Evolutionary conservation across 2,797 vertebrate genomes (phyloP), one percentile per base, ranked within the genome.

Genomic region (Mionectes olivaceus): DNA sequence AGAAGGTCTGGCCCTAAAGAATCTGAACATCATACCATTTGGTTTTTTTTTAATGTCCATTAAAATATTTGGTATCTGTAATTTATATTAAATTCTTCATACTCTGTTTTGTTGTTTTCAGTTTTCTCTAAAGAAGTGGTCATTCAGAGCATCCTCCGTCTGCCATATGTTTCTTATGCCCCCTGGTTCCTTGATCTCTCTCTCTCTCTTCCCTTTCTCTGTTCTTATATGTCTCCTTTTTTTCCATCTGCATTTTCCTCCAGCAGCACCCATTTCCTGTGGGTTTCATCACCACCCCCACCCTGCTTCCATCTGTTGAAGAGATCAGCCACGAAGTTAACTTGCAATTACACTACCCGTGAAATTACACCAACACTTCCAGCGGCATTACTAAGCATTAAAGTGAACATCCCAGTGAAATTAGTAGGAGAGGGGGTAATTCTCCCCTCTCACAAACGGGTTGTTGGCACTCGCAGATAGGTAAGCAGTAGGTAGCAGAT

Each of bases 211-310:
- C 64, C 56, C 61, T 93, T 87, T 94, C 64, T 84, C 76, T 91
- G 79, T 93, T 96, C 95, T 76, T 67, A 25, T 28, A 49, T 89
- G 65, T 87, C 90, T 96, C 83, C 95, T 95, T 88, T 93, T 39
- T 95, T 85, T 80, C 95, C 94, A 96, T 97, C 94, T 97, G 95
- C 91, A 76, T 94, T 94, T 90, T 95, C 90, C 87, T 94, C 69
- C 89, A 95, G 92, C 93, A 95, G 94, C 92, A 95, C 94, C 96
- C 95, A 94, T 96, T 96, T 97, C 95, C 96, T 96, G 96, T 97
- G 94, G 95, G 95, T 94, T 96, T 97, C 95, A 96, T 95, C 91
- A 95, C 95, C 96, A 96, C 95, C 95, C 79, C 95, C 96, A 96
- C 68, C 92, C 91, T 78, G 74, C 94, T 94, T 95, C 96, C 94